Evolutionary conservation across 2,113 vertebrate genomes (phyloP).

Genomic region (Neotragus moschatus): DNA sequence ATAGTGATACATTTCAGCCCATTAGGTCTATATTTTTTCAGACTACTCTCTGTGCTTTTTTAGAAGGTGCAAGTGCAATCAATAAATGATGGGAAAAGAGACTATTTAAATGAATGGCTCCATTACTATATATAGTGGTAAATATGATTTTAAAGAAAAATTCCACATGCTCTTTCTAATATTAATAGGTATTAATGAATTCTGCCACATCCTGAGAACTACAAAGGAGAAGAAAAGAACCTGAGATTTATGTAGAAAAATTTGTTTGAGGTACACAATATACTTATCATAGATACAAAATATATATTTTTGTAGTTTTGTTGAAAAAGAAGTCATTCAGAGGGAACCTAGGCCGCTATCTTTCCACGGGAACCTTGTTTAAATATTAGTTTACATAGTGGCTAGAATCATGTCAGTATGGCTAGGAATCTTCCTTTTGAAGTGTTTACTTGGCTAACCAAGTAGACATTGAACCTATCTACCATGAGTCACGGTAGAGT

Average conservation of each 20-base stretch:
- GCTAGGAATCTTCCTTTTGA: constrained; percentile 23
- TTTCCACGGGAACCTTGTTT: neutral
- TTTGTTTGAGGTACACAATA: neutral
- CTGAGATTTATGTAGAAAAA: constrained; percentile 24
- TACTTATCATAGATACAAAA: neutral
- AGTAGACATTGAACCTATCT: neutral
- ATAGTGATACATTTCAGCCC: neutral
- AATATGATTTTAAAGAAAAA: constrained; percentile 15
- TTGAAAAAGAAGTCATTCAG: constrained; percentile 32
- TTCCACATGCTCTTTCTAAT: constrained; percentile 6
- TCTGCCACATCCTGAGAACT: neutral
- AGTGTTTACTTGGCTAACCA: neutral
- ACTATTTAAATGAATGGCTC: neutral
- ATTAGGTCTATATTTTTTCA: neutral
- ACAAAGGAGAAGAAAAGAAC: neutral
- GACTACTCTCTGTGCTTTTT: neutral
- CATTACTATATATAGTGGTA: neutral
- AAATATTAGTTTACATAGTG: neutral
- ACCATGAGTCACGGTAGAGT: neutral
- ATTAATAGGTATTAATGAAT: constrained; percentile 22
- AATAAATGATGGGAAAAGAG: neutral
- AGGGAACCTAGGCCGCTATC: neutral
- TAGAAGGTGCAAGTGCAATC: neutral
- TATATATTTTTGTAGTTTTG: neutral
- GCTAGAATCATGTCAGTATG: neutral